phyloP scores from a whole-genome alignment of 2,888 invertebrate species.

The Oxystoma pomonae region DNA sequence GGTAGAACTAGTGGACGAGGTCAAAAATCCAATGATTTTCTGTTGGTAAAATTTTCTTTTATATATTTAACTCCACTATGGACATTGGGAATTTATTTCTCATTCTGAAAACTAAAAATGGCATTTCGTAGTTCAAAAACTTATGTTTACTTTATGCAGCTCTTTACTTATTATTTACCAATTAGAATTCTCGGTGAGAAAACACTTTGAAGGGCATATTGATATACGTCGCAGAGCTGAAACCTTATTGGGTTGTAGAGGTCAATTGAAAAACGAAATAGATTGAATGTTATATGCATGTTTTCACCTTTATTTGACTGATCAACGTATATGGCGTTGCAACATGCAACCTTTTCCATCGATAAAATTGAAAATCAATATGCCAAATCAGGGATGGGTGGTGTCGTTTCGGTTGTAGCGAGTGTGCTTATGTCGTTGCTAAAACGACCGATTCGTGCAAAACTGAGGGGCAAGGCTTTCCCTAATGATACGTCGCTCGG shows the following conservation, averaged over 20 bases:
- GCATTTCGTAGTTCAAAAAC: too few relatives aligned
- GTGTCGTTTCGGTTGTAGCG: background rate
- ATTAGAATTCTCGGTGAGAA: too few relatives aligned
- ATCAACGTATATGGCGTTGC: background rate
- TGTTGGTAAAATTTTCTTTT: too few relatives aligned
- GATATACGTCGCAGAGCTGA: background rate
- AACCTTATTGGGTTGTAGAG: background rate
- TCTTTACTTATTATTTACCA: too few relatives aligned
- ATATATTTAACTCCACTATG: too few relatives aligned
- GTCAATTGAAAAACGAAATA: background rate
- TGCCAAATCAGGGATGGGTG: background rate
- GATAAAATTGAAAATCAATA: background rate
- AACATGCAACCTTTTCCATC: background rate
- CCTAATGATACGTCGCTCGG: slow-evolving; percentile 34
- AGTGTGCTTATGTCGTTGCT: slow-evolving; percentile 15
- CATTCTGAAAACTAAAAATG: too few relatives aligned
- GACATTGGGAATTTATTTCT: too few relatives aligned
- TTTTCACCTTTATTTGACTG: background rate
- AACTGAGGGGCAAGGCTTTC: slow-evolving; percentile 24
- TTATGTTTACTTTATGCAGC: too few relatives aligned
- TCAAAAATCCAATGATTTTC: too few relatives aligned
- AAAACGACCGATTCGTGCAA: slow-evolving; percentile 31
- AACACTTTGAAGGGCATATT: too few relatives aligned
- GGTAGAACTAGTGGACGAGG: too few relatives aligned
- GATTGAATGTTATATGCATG: background rate